These are phyloP conservation scores for Spheniscus mendiculus DNA, from an alignment of 2,113 vertebrate species.

Conservation along the genomic window DNA sequence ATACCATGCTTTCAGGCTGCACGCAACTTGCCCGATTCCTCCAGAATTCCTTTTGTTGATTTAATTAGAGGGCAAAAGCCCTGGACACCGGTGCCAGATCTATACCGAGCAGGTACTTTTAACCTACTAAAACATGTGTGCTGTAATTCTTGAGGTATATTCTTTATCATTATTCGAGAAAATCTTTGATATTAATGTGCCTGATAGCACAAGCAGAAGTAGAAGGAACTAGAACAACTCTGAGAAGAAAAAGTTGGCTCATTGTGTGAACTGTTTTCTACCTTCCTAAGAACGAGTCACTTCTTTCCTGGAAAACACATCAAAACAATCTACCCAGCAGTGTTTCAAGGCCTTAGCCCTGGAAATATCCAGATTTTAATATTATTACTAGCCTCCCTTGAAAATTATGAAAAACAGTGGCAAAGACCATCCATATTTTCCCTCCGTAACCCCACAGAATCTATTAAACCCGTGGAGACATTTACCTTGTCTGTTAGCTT, in stretches of 20 bases:
- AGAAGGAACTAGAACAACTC: neutral
- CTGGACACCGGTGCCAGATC: neutral
- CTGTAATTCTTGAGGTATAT: neutral
- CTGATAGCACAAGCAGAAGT: neutral
- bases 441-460: neutral
- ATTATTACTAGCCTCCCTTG: neutral
- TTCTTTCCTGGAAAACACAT: neutral
- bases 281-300: neutral
- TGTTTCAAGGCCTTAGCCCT: neutral
- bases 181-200: neutral
- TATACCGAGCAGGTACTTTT: neutral
- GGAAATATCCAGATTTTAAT: neutral
- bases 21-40: neutral
- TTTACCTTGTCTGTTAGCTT: conserved; percentile 86
- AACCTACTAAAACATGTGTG: neutral
- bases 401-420: neutral
- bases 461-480: neutral
- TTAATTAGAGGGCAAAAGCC: neutral
- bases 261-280: neutral
- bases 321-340: neutral
- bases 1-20: neutral
- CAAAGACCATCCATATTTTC: neutral
- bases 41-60: neutral
- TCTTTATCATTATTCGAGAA: neutral
- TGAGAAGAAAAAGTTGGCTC: neutral